Evolutionary conservation across 2,113 vertebrate species (phyloP).

Genomic region (Toxotes chatareus): DNA sequence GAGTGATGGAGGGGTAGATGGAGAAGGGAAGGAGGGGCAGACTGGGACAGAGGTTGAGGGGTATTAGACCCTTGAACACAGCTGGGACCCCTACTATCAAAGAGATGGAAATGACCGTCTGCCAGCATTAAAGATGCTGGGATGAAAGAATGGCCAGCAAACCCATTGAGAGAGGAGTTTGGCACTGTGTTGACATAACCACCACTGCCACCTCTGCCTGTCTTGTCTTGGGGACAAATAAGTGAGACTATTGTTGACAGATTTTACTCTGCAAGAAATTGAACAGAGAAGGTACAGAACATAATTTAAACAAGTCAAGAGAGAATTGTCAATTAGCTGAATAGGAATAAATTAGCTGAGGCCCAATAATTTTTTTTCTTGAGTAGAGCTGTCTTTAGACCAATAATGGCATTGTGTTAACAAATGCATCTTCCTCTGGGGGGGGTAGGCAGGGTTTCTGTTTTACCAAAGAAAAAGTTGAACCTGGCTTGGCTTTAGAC

Average conservation of each 20-base stretch:
- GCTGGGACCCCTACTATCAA: constrained; percentile 70
- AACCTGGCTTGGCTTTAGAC: neutral
- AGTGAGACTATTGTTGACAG: neutral
- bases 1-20: constrained; percentile 31
- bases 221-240: neutral
- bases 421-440: neutral
- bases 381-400: neutral
- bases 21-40: constrained; percentile 28
- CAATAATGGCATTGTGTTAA: neutral
- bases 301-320: neutral
- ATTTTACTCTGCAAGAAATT: constrained; percentile 12
- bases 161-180: constrained; percentile 46
- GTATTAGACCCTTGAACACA: constrained; percentile 62
- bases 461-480: neutral
- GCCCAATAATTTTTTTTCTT: neutral
- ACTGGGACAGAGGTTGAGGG: constrained; percentile 60
- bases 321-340: neutral
- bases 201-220: constrained; percentile 1
- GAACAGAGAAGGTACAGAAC: neutral
- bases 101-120: constrained; percentile 75
- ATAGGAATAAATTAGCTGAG: neutral
- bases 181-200: constrained; percentile 4
- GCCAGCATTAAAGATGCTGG: constrained; percentile 52
- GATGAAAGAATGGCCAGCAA: constrained; percentile 64
- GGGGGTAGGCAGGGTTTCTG: too few relatives aligned